Conservation (phyloP, 2,797 vertebrate species). For the Bovichtus diacanthus region DNA sequence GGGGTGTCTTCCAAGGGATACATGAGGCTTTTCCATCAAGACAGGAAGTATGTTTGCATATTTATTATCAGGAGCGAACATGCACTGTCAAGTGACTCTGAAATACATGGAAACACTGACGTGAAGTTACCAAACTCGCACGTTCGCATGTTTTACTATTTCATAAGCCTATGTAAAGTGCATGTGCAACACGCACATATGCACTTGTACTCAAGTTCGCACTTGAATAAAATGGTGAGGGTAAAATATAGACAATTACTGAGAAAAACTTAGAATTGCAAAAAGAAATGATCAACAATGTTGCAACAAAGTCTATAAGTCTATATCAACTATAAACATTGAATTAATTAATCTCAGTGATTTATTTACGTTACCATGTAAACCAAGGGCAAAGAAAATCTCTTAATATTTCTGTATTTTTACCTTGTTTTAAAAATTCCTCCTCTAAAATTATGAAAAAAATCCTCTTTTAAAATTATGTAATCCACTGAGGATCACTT, state of each 20-base stretch:
- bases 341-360: not conserved
- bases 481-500: not conserved
- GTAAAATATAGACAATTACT: not conserved
- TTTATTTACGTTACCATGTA: not conserved
- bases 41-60: slow-evolving; percentile 57
- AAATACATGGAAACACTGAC: slow-evolving; percentile 51
- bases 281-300: not conserved
- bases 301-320: not conserved
- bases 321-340: not conserved
- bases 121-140: slow-evolving; percentile 6
- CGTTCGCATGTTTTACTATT: slow-evolving; percentile 6
- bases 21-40: slow-evolving; percentile 34
- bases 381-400: not conserved
- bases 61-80: slow-evolving; percentile 34
- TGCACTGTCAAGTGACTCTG: slow-evolving; percentile 38
- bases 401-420: not conserved
- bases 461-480: not conserved
- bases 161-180: slow-evolving; percentile 6
- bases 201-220: not conserved
- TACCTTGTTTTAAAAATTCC: no score
- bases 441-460: no score
- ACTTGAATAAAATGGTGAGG: not conserved
- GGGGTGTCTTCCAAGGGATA: slow-evolving; percentile 11
- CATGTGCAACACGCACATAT: not conserved
- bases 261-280: not conserved